Evolutionary conservation across 2,888 invertebrate genomes (phyloP).

Genomic region (Pegoplata infirma): DNA sequence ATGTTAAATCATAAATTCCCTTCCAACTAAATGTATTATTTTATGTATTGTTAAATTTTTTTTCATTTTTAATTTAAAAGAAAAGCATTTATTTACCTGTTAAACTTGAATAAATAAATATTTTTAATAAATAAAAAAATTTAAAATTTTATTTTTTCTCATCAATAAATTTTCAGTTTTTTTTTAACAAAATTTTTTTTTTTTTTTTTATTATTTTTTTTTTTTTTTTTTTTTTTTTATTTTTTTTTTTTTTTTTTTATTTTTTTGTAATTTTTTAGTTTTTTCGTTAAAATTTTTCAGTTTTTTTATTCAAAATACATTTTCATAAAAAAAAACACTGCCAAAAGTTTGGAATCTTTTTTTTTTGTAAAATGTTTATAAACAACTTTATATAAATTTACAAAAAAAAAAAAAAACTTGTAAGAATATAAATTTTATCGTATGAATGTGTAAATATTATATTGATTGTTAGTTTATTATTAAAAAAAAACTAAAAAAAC

Average conservation of each 20-base stretch:
- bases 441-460: slow-evolving; percentile 54
- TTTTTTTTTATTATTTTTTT: background rate
- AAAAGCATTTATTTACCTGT: slow-evolving; percentile 33
- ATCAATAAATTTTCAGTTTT: background rate
- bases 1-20: background rate
- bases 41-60: background rate
- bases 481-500: background rate
- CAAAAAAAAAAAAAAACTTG: background rate
- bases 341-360: background rate
- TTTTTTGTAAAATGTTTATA: slow-evolving; percentile 6
- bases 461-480: slow-evolving; percentile 45
- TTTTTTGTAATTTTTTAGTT: background rate
- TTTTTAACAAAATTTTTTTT: background rate
- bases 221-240: background rate
- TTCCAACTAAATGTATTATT: background rate
- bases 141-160: background rate
- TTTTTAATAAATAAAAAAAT: background rate
- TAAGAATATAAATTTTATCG: slow-evolving; percentile 29
- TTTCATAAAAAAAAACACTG: background rate
- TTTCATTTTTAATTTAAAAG: background rate
- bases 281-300: background rate
- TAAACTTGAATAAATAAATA: slow-evolving; percentile 21
- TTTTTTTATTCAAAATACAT: slow-evolving; percentile 2
- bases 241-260: background rate
- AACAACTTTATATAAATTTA: slow-evolving; percentile 13